Evolutionary conservation across 2,797 vertebrate species (phyloP), one percentile per base, ranked within the genome.

Genomic region (Phrynocephalus vlangalii): DNA sequence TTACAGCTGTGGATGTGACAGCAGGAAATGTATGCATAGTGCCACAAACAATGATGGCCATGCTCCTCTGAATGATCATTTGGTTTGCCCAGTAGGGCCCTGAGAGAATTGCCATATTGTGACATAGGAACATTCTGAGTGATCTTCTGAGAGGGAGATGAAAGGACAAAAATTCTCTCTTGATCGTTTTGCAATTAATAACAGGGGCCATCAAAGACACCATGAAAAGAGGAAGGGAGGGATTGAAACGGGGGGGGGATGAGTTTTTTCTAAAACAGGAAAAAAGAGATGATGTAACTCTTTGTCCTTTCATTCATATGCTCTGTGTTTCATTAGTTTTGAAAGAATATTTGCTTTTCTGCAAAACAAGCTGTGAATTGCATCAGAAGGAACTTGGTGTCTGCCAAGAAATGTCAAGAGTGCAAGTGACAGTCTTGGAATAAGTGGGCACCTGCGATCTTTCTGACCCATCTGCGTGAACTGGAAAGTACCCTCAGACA

Each of bases 291-390:
- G 38, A 44, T 5, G 38, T 5, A 44, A 5, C 38, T 92, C 89
- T 91, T 73, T 93, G 87, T 92, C 94, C 88, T 94, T 94, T 91
- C 90, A 92, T 89, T 89, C 91, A 92, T 87, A 92, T 91, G 67
- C 85, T 89, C 60, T 82, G 20, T 94, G 89, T 91, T 94, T 94
- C 90, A 84, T 90, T 93, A 94, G 90, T 89, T 91, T 94, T 93
- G 90, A 90, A 92, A 94, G 82, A 92, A 91, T 90, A 93, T 93
- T 90, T 93, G 92, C 90, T 94, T 91, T 93, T 94, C 91, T 90
- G 84, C 89, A 94, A 91, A 86, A 91, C 76, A 92, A 94, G 94
- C 90, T 94, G 93, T 94, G 86, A 94, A 93, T 89, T 87, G 87
- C 5, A 8, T 83, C 77, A 93, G 68, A 93, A 92, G 90, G 83